Percentiles rank a stretch among this genome's conserved stretches.
Conservation (phyloP, 2,113 vertebrate genomes). For the Lepisosteus oculatus region DNA sequence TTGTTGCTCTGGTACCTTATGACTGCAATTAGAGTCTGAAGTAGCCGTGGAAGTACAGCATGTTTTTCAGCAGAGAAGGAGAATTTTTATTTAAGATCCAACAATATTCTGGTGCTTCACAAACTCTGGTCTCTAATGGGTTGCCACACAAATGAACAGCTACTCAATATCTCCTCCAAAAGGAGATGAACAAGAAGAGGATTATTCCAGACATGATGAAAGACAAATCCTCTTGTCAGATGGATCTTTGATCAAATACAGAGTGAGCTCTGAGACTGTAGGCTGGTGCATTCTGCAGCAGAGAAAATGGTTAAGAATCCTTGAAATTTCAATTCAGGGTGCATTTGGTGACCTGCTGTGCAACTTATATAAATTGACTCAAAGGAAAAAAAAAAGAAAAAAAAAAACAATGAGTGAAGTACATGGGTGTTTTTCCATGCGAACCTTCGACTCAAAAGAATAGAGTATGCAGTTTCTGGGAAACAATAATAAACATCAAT, state of each 20-base stretch:
- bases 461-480: too few relatives aligned
- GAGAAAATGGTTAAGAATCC: neutral
- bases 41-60: too few relatives aligned
- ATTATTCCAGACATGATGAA: neutral
- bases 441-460: too few relatives aligned
- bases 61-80: too few relatives aligned
- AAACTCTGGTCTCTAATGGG: neutral
- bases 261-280: neutral
- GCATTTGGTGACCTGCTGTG: neutral
- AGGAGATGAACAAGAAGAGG: constrained; percentile 1
- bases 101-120: neutral
- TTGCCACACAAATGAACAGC: neutral
- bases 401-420: too few relatives aligned
- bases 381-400: too few relatives aligned
- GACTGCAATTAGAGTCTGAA: too few relatives aligned
- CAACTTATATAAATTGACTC: too few relatives aligned
- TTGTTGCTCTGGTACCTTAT: too few relatives aligned
- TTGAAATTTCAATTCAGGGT: neutral
- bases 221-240: neutral
- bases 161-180: neutral
- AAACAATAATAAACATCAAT: too few relatives aligned
- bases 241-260: constrained; percentile 1
- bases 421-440: too few relatives aligned
- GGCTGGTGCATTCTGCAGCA: neutral
- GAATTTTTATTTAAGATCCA: neutral